phyloP scores from a whole-genome alignment of 2,888 invertebrate species.

The Trissolcus japonicus region DNA sequence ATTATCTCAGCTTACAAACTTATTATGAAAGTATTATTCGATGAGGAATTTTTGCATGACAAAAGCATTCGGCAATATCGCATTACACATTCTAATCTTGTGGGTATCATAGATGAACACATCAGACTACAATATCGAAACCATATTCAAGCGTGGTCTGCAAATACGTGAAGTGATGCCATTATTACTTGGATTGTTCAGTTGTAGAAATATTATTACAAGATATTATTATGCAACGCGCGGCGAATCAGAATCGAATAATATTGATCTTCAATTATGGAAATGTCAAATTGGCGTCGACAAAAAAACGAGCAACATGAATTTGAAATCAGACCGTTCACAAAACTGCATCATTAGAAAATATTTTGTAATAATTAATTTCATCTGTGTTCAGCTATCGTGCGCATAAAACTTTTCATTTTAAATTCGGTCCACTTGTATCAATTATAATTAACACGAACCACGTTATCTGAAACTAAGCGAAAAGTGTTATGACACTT shows the following conservation, averaged over 20 bases:
- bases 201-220: slow-evolving; percentile 2
- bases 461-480: no score
- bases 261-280: background rate
- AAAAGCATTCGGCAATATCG: background rate
- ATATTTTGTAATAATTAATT: no score
- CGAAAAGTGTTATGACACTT: no score
- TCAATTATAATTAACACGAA: no score
- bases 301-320: background rate
- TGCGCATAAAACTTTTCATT: no score
- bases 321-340: no score
- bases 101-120: background rate
- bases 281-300: background rate
- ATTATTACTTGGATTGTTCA: slow-evolving; percentile 5
- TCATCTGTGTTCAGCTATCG: no score
- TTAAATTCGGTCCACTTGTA: no score
- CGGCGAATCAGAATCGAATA: background rate
- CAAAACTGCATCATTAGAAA: no score
- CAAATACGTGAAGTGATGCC: slow-evolving; percentile 2
- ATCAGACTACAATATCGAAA: background rate
- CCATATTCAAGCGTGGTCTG: background rate
- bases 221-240: background rate
- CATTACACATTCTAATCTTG: background rate
- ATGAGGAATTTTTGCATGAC: background rate
- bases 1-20: background rate
- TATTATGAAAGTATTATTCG: background rate